Evolutionary conservation across 2,888 invertebrate species (phyloP).

Genomic region (Lampropteryx suffumata): DNA sequence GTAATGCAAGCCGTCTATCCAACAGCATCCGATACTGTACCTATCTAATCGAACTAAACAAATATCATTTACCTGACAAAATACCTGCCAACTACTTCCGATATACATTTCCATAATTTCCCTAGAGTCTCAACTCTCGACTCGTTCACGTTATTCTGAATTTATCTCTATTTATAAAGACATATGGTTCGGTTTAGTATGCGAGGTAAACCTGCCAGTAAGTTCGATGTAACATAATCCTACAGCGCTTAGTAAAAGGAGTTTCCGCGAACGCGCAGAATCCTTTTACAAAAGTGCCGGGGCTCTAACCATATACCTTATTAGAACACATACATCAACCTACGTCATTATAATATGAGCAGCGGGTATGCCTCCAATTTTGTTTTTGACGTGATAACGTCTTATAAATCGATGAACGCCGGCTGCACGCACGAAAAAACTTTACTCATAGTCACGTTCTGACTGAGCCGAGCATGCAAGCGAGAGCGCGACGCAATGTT

Average conservation of each 20-base stretch:
- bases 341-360: too few species aligned
- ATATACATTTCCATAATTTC: conserved; percentile 61
- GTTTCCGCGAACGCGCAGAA: not conserved
- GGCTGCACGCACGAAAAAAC: too few species aligned
- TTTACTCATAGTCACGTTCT: too few species aligned
- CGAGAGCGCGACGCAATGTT: too few species aligned
- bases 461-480: too few species aligned
- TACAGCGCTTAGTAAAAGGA: conserved; percentile 30
- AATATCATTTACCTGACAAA: conserved; percentile 59
- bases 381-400: too few species aligned
- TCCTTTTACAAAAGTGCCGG: too few species aligned
- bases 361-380: too few species aligned
- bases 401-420: too few species aligned
- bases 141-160: not conserved
- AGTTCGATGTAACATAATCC: conserved; percentile 52
- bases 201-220: conserved; percentile 41
- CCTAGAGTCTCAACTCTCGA: conserved; percentile 43
- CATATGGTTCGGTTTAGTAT: conserved; percentile 12
- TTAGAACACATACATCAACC: too few species aligned
- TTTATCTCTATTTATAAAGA: not conserved
- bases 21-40: conserved; percentile 29
- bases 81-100: conserved; percentile 55
- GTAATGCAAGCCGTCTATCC: conserved; percentile 1
- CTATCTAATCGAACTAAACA: conserved; percentile 47
- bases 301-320: too few species aligned